Evolutionary conservation across 2,113 vertebrate species (phyloP), one percentile per base, ranked within the genome.

Genomic region (Notechis scutatus): DNA sequence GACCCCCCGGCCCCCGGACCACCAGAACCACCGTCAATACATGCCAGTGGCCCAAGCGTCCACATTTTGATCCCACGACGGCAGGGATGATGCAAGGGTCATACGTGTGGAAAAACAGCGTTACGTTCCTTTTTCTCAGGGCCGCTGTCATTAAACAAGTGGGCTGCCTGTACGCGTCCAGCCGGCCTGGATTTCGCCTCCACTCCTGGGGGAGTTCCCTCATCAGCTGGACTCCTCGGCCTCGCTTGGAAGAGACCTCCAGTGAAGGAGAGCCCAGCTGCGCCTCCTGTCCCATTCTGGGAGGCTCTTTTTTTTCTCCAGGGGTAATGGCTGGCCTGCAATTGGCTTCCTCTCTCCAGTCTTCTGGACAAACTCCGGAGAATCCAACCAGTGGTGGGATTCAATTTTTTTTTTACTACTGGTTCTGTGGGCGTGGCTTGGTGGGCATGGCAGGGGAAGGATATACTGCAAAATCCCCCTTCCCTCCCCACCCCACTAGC

Each of bases 21-120:
- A 1, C 29, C n/a, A 11, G 29, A 14, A 69, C 1, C 61, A 1
- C 2, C 61, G 1, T 69, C 5, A 69, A 2, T 5, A 1, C 61
- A n/a, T 0, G 1, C 29, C 64, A 15, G 12, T 5, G 4, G 12
- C 4, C 4, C 29, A n/a, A n/a, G 64, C 12, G 0, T 15, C 64
- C 4, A 15, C 1, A 15, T 15, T 69, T 5, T n/a, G 29, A 15
- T 15, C 12, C 5, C 29, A 12, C 5, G 4, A 69, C 29, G 12
- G 15, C 0, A 21, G 2, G 23, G 23, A 26, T 9, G 57, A 12
- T n/a, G 4, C 29, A 15, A 15, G 0, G 12, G 64, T 15, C 29
- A 2, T 15, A 29, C 4, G 26, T 9, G 57, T 29, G 59, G 59
- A 29, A 29, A 61, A 26, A 26, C 59, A 61, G 26, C 24, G 1